These are phyloP conservation scores for Brachynemurus nebulosus DNA, from an alignment of 2,888 invertebrate genomes.

Conservation along the genomic window DNA sequence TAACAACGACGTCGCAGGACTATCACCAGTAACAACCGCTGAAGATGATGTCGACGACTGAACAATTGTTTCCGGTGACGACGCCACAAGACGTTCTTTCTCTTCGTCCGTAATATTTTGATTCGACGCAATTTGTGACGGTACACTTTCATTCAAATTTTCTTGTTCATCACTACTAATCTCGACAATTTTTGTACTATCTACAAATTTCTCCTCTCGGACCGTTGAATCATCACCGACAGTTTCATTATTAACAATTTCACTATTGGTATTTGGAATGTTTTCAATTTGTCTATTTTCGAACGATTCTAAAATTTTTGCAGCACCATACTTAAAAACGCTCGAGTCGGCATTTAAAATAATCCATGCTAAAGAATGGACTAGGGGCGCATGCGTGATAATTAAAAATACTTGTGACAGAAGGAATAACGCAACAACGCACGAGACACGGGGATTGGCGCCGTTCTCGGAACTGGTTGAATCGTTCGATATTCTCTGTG, in stretches of 20 bases:
- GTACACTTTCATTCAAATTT: neutral
- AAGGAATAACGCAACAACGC: slow-evolving; percentile 80
- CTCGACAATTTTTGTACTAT: neutral
- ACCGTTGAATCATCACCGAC: slow-evolving; percentile 3
- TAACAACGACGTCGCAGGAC: neutral
- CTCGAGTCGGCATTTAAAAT: slow-evolving; percentile 70
- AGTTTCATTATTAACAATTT: slow-evolving; percentile 3
- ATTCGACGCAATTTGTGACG: slow-evolving; percentile 21
- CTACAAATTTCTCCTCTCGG: neutral
- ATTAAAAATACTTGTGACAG: slow-evolving; percentile 92
- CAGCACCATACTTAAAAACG: slow-evolving; percentile 54
- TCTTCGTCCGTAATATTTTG: slow-evolving; percentile 88
- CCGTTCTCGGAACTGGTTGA: slow-evolving; percentile 28
- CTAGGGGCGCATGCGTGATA: slow-evolving; percentile 78
- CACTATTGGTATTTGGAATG: slow-evolving; percentile 3
- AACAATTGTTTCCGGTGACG: slow-evolving; percentile 20
- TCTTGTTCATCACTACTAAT: neutral
- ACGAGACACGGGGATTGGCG: slow-evolving; percentile 50
- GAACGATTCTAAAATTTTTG: slow-evolving; percentile 51
- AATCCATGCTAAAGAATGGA: slow-evolving; percentile 80
- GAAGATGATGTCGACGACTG: slow-evolving; percentile 19
- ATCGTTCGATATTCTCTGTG: neutral
- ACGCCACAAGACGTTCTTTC: slow-evolving; percentile 46
- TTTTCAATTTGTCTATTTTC: slow-evolving; percentile 27
- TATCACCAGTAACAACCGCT: slow-evolving; percentile 21